These are phyloP conservation scores for Aproaerema taeniolella DNA, from an alignment of 2,888 invertebrate species.

Conservation along the genomic window DNA sequence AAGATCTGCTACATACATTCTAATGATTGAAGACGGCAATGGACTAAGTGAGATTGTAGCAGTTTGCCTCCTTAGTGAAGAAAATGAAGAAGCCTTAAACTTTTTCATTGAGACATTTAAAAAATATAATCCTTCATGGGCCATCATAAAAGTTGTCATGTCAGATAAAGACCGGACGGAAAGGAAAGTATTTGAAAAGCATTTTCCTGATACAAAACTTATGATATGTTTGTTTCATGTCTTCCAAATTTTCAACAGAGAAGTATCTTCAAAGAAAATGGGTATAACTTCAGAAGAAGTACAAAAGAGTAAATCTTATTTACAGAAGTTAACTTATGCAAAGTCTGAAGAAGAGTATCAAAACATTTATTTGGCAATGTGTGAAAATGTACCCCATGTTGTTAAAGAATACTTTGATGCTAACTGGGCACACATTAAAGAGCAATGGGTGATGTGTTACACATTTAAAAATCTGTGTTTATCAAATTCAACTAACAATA, in stretches of 20 bases:
- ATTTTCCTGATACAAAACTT: constrained; percentile 1
- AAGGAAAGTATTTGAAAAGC: neutral
- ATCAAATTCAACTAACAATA: neutral
- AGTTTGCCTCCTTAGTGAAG: neutral
- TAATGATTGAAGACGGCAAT: neutral
- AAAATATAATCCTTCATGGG: neutral
- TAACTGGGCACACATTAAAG: neutral
- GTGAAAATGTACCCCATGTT: neutral
- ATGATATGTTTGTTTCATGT: constrained; percentile 3
- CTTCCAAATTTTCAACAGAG: constrained; percentile 3
- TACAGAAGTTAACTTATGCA: neutral
- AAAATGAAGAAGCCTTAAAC: constrained; percentile 3
- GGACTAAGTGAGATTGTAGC: neutral
- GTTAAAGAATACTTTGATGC: neutral
- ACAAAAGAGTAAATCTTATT: neutral
- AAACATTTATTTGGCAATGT: neutral
- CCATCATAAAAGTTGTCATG: neutral
- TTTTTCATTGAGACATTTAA: constrained; percentile 1
- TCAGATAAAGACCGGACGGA: constrained; percentile 1
- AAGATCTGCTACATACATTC: neutral
- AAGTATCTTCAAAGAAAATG: neutral
- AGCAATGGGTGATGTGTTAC: neutral
- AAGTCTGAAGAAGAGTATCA: neutral
- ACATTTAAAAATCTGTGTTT: neutral
- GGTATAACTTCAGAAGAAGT: neutral